These are phyloP conservation scores for Diadema setosum DNA, from an alignment of 35 echinoderm and acorn worm genomes.

Conservation along the genomic window DNA sequence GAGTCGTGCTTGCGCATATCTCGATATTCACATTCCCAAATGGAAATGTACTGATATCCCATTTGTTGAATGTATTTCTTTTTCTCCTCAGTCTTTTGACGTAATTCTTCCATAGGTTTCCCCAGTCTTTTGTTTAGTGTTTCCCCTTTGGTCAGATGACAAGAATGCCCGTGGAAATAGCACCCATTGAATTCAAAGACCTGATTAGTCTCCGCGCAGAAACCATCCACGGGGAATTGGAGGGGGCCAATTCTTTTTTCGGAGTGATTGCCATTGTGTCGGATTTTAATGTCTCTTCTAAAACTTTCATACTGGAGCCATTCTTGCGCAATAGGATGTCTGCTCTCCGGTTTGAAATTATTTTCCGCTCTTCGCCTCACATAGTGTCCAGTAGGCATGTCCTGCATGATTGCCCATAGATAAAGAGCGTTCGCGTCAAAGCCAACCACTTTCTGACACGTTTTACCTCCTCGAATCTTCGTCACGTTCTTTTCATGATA, in stretches of 20 bases:
- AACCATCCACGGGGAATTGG: neutral
- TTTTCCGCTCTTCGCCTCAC: slow-evolving; percentile 7
- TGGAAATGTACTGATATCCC: neutral
- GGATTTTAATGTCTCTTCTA: neutral
- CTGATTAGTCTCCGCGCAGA: neutral
- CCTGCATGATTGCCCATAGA: slow-evolving; percentile 16
- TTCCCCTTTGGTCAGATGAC: neutral
- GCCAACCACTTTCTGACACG: slow-evolving; percentile 21
- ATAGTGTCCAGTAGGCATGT: slow-evolving; percentile 42
- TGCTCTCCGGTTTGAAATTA: neutral
- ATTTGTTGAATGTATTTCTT: neutral
- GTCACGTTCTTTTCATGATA: neutral
- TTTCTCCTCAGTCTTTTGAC: neutral
- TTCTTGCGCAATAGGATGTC: slow-evolving; percentile 19
- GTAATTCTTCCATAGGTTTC: neutral
- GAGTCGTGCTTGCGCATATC: neutral
- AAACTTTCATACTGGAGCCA: slow-evolving; percentile 36
- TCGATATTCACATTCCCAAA: slow-evolving; percentile 20
- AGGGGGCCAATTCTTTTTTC: slow-evolving; percentile 2
- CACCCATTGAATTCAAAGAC: slow-evolving; percentile 32
- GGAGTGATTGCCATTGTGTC: neutral
- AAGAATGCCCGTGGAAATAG: slow-evolving; percentile 16
- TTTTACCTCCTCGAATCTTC: neutral
- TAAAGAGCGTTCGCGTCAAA: slow-evolving; percentile 73
- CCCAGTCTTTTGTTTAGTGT: neutral